Conservation (phyloP, 2,113 vertebrate species). For the Podarcis raffonei region DNA sequence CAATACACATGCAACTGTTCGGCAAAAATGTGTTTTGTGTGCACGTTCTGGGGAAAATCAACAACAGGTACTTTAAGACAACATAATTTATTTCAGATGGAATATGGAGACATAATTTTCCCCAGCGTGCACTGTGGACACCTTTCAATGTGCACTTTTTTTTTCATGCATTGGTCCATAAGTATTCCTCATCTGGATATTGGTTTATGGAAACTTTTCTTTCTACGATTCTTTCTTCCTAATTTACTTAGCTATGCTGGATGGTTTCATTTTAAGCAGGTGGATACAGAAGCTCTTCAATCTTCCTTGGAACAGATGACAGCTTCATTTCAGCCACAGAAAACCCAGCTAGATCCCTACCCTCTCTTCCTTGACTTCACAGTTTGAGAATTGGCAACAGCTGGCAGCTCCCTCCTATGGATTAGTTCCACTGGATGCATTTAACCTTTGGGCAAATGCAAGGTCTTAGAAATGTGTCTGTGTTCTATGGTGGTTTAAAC, state of each 20-base stretch:
- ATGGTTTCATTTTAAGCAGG: background rate
- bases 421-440: background rate
- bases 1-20: background rate
- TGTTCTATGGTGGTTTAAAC: background rate
- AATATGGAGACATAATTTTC: background rate
- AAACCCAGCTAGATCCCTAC: conserved; percentile 2
- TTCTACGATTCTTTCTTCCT: conserved; percentile 16
- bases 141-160: background rate
- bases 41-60: background rate
- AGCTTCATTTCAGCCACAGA: background rate
- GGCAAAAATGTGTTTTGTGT: background rate
- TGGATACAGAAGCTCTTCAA: conserved; percentile 19
- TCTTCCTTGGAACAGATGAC: conserved; percentile 26
- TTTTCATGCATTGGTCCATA: background rate
- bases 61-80: background rate
- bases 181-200: conserved; percentile 2
- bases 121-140: background rate
- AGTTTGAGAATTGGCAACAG: background rate
- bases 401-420: conserved; percentile 17
- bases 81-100: background rate
- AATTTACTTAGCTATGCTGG: conserved; percentile 39
- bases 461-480: background rate
- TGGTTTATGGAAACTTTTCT: conserved; percentile 39
- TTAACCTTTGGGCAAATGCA: conserved; percentile 13
- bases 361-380: conserved; percentile 7